These are phyloP conservation scores for Scaptodrosophila lebanonensis DNA, from an alignment of 1,140 invertebrate species.

Conservation along the genomic window DNA sequence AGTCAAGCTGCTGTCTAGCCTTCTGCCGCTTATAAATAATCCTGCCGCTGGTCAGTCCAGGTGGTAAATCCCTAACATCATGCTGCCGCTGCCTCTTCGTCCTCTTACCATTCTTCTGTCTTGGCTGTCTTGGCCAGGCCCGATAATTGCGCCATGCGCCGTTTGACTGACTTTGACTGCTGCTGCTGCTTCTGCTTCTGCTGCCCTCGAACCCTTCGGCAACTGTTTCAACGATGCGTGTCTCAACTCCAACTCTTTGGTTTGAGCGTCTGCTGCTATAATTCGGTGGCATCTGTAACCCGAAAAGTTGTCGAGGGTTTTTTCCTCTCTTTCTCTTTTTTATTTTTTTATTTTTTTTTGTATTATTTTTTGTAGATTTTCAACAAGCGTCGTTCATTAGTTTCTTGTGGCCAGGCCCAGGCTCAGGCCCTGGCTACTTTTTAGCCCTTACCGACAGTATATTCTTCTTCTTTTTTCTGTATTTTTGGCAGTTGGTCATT, in stretches of 20 bases:
- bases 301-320: constrained; percentile 26
- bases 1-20: constrained; percentile 33
- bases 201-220: constrained; percentile 56
- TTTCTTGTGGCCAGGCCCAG: constrained; percentile 9
- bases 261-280: constrained; percentile 42
- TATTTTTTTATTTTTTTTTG: constrained; percentile 9
- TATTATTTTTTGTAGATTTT: constrained; percentile 44
- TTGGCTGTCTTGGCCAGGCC: too few relatives aligned
- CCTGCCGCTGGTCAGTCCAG: constrained; percentile 46
- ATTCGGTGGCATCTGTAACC: constrained; percentile 63
- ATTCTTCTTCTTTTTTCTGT: too few relatives aligned
- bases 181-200: not conserved
- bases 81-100: not conserved
- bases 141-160: constrained; percentile 63
- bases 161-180: constrained; percentile 54
- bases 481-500: constrained; percentile 63
- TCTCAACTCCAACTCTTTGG: constrained; percentile 47
- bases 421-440: constrained; percentile 47
- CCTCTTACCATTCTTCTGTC: too few relatives aligned
- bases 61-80: constrained; percentile 61
- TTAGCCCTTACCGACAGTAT: too few relatives aligned
- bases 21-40: constrained; percentile 26
- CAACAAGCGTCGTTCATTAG: constrained; percentile 56
- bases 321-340: constrained; percentile 35
- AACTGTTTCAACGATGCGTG: constrained; percentile 43